phyloP scores from a whole-genome alignment of 2,797 vertebrate genomes.

The Danio albolineatus region DNA sequence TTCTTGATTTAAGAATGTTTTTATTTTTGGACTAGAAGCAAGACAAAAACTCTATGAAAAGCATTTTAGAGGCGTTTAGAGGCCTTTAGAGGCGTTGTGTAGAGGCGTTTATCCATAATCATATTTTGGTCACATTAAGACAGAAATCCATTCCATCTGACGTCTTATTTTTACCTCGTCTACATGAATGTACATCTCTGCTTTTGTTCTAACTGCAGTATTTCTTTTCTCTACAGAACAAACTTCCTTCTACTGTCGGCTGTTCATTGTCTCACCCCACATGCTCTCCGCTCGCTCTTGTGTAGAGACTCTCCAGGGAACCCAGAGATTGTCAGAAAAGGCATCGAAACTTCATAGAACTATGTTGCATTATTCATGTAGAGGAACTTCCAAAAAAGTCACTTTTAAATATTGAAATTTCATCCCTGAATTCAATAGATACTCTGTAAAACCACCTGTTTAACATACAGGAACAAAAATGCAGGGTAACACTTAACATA shows the following conservation, averaged over 20 bases:
- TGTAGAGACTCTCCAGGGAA: conserved; percentile 14
- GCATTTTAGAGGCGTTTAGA: too few relatives aligned
- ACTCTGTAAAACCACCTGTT: background rate
- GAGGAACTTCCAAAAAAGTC: background rate
- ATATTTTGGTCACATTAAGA: background rate
- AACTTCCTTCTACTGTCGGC: background rate
- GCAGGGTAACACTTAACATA: too few relatives aligned
- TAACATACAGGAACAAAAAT: background rate
- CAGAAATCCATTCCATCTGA: background rate
- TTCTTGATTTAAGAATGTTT: too few relatives aligned
- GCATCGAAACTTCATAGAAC: background rate
- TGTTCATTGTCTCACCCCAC: background rate
- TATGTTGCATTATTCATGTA: conserved; percentile 12
- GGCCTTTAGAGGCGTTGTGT: too few relatives aligned
- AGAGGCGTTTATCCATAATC: too few relatives aligned
- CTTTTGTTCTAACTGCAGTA: background rate
- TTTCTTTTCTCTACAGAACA: conserved; percentile 10
- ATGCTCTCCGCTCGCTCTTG: background rate
- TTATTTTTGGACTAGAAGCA: too few relatives aligned
- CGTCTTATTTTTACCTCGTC: background rate
- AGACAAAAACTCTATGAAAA: too few relatives aligned
- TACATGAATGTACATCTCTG: background rate
- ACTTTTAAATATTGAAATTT: background rate
- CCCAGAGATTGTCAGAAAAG: background rate
- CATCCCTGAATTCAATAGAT: background rate